Evolutionary conservation across 2,113 vertebrate genomes (phyloP).

Genomic region (Crotalus viridis): DNA sequence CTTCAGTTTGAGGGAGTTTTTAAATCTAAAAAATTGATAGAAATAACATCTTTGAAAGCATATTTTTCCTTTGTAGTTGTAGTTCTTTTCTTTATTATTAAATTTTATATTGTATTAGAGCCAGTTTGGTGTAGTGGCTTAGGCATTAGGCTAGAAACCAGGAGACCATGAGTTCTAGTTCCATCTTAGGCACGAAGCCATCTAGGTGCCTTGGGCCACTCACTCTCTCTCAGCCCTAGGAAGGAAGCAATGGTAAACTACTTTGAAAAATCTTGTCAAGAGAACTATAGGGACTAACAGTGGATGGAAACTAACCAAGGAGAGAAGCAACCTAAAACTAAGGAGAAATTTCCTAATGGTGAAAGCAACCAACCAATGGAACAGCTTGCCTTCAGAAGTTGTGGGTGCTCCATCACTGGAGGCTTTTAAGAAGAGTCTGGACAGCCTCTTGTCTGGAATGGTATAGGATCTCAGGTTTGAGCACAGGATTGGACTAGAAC

Average conservation of each 20-base stretch:
- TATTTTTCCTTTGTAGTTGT: not conserved
- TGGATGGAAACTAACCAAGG: too few relatives aligned
- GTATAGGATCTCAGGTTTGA: too few relatives aligned
- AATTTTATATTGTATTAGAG: not conserved
- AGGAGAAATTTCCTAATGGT: too few relatives aligned
- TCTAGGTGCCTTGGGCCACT: not conserved
- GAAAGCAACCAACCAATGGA: too few relatives aligned
- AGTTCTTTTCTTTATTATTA: not conserved
- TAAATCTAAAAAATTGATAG: not conserved
- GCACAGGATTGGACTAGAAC: too few relatives aligned
- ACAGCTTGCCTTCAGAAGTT: too few relatives aligned
- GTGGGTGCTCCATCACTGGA: too few relatives aligned
- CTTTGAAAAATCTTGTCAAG: too few relatives aligned
- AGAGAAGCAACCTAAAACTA: too few relatives aligned
- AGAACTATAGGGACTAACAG: too few relatives aligned
- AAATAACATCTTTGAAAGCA: not conserved
- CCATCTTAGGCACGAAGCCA: not conserved
- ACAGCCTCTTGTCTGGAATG: too few relatives aligned
- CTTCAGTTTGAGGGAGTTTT: not conserved
- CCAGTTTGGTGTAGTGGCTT: not conserved
- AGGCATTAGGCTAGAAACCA: not conserved
- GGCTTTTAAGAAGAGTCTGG: too few relatives aligned
- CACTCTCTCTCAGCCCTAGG: not conserved
- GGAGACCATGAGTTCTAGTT: not conserved
- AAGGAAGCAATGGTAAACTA: not conserved